These are phyloP conservation scores for Drosophila emarginata DNA, from an alignment of 2,888 invertebrate species.

Conservation along the genomic window DNA sequence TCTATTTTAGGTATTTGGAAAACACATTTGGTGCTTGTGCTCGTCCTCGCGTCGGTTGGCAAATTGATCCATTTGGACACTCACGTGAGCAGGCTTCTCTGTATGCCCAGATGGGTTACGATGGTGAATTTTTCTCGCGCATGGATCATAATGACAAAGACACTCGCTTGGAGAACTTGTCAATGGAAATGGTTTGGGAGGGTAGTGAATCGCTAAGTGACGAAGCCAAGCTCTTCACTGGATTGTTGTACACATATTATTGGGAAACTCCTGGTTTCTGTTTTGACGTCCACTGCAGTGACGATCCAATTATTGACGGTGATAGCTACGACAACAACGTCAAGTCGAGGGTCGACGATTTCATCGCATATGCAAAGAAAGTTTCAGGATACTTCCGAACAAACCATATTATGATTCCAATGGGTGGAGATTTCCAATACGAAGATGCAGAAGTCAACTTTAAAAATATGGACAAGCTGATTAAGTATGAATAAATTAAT, in stretches of 20 bases:
- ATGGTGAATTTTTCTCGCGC: constrained; percentile 92
- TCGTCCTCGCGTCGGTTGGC: constrained; percentile 90
- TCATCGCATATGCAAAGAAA: constrained; percentile 84
- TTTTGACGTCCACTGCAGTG: constrained; percentile 92
- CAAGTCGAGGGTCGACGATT: constrained; percentile 86
- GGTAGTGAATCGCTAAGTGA: constrained; percentile 86
- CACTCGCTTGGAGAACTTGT: constrained; percentile 84
- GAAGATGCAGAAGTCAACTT: constrained; percentile 90
- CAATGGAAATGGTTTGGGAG: constrained; percentile 93
- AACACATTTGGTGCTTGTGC: constrained; percentile 89
- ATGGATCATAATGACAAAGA: constrained; percentile 93
- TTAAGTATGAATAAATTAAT: constrained; percentile 84
- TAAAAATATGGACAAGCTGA: constrained; percentile 93
- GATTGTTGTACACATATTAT: constrained; percentile 91
- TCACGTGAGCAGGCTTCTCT: constrained; percentile 92
- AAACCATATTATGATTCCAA: constrained; percentile 91
- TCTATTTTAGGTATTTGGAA: constrained; percentile 84
- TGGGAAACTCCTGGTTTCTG: constrained; percentile 95
- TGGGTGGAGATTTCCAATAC: constrained; percentile 96
- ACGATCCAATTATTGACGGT: constrained; percentile 94
- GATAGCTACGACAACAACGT: constrained; percentile 92
- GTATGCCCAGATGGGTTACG: constrained; percentile 92
- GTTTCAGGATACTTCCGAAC: constrained; percentile 85
- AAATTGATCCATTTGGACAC: constrained; percentile 94
- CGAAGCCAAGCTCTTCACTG: constrained; percentile 89